Evolutionary conservation across 2,888 invertebrate genomes (phyloP).

Genomic region (Onthophagus sagittarius): DNA sequence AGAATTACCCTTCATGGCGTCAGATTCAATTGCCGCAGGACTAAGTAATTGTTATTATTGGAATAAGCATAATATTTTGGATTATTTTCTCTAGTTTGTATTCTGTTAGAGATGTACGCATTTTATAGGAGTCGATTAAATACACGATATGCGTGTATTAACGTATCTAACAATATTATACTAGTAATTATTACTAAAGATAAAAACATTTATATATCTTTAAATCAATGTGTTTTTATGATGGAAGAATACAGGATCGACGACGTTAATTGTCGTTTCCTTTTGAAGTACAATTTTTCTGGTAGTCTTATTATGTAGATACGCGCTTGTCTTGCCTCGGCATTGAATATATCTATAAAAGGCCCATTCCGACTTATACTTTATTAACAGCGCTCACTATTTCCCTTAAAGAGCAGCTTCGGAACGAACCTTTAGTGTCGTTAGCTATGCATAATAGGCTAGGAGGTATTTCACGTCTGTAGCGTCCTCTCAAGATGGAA

Average conservation of each 20-base stretch:
- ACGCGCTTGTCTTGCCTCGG: neutral
- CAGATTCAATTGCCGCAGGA: no score
- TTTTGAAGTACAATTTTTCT: constrained; percentile 9
- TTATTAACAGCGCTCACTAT: constrained; percentile 10
- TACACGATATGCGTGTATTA: no score
- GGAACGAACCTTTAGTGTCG: neutral
- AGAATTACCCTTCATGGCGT: no score
- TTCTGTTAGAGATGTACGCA: no score
- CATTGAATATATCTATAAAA: constrained; percentile 10
- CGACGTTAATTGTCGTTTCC: constrained; percentile 12
- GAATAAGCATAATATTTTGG: no score
- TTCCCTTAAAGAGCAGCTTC: constrained; percentile 9
- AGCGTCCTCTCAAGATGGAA: neutral
- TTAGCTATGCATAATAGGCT: constrained; percentile 8
- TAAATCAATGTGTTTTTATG: neutral
- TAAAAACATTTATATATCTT: neutral
- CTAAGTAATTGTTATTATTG: no score
- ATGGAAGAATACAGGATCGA: neutral
- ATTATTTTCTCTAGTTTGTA: no score
- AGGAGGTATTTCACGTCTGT: constrained; percentile 4
- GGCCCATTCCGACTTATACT: constrained; percentile 8
- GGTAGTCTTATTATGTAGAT: constrained; percentile 8
- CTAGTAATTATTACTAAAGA: no score
- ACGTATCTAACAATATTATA: no score
- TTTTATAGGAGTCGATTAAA: no score